Percentiles rank a stretch among this genome's conserved stretches.
These are phyloP conservation scores for Oophaga sylvatica DNA, from an alignment of 2,797 vertebrate species.

Conservation along the genomic window DNA sequence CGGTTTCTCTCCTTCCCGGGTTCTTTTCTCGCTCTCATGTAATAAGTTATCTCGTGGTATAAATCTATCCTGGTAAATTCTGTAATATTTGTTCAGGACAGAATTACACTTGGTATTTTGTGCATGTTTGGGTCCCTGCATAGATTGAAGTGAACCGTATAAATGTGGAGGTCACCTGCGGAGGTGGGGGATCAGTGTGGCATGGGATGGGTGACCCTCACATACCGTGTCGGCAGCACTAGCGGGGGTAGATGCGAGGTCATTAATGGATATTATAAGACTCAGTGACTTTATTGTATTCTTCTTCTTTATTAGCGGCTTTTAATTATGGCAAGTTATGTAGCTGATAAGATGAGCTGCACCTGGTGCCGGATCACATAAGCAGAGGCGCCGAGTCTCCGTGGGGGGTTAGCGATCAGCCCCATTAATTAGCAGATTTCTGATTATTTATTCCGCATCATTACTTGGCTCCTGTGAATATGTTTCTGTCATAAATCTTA, in stretches of 20 bases:
- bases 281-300: not conserved
- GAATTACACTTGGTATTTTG: slow-evolving; percentile 15
- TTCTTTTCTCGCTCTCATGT: not conserved
- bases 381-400: slow-evolving; percentile 61
- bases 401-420: slow-evolving; percentile 32
- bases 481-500: not conserved
- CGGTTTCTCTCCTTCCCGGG: not conserved
- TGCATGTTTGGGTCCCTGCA: not conserved
- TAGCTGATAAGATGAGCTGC: not conserved
- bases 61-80: not conserved
- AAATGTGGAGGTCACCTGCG: slow-evolving; percentile 8
- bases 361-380: slow-evolving; percentile 44
- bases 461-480: not conserved
- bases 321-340: not conserved
- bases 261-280: slow-evolving; percentile 21
- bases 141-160: slow-evolving; percentile 14
- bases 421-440: slow-evolving; percentile 66
- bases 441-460: slow-evolving; percentile 63
- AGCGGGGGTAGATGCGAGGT: not conserved
- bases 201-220: not conserved
- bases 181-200: not conserved
- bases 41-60: not conserved
- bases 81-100: not conserved
- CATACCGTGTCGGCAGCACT: not conserved
- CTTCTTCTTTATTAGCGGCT: slow-evolving; percentile 5